Conservation (phyloP, 2,888 invertebrate genomes). For the Lissocephala sabroskyi region DNA sequence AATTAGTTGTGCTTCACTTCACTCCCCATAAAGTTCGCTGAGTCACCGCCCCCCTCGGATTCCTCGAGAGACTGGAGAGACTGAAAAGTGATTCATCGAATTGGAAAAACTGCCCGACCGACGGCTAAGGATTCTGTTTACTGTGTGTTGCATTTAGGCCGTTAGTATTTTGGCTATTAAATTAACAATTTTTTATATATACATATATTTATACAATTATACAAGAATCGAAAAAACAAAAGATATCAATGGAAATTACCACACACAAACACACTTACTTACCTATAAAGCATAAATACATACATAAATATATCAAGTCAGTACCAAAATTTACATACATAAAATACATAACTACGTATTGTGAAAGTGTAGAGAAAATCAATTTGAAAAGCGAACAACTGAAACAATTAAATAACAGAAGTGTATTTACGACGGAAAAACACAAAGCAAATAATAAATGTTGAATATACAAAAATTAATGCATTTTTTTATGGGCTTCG, state of each 20-base stretch:
- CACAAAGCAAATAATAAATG: too few relatives aligned
- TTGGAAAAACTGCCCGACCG: constrained; percentile 5
- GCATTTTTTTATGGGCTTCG: too few relatives aligned
- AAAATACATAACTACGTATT: constrained; percentile 42
- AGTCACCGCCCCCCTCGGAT: constrained; percentile 6
- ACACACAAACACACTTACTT: constrained; percentile 11
- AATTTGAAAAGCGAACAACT: constrained; percentile 24
- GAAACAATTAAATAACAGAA: neutral
- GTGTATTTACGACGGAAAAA: constrained; percentile 43
- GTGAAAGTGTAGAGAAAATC: constrained; percentile 41
- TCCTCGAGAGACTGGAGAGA: constrained; percentile 22
- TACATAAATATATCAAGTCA: constrained; percentile 40
- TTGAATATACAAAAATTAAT: constrained; percentile 44
- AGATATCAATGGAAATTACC: constrained; percentile 9
- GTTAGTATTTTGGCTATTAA: constrained; percentile 7
- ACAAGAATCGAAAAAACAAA: constrained; percentile 7
- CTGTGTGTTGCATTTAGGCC: constrained; percentile 34
- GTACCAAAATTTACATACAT: neutral
- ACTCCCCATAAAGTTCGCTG: too few relatives aligned
- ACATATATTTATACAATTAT: constrained; percentile 15
- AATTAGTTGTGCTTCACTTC: constrained; percentile 48
- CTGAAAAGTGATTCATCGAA: constrained; percentile 45
- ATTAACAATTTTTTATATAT: constrained; percentile 26
- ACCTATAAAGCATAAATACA: constrained; percentile 9
- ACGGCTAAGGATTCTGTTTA: too few relatives aligned